These are phyloP conservation scores for Staurois parvus DNA, from an alignment of 2,797 vertebrate genomes.

Conservation along the genomic window DNA sequence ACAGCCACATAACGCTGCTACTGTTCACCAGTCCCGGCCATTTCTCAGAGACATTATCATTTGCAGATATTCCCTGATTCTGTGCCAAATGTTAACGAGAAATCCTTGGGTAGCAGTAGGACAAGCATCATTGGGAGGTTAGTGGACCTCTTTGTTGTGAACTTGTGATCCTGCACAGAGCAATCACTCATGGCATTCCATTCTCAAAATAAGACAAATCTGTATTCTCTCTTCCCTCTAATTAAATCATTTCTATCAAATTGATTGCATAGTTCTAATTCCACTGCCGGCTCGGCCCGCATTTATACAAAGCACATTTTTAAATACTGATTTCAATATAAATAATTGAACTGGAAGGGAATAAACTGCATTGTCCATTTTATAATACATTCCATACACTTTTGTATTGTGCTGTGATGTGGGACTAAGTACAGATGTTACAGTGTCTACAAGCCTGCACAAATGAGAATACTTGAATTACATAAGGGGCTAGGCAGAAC, in stretches of 20 bases:
- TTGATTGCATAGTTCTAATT: conserved; percentile 54
- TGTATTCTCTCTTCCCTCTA: conserved; percentile 51
- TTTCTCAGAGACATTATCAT: conserved; percentile 53
- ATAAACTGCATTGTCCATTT: conserved; percentile 10
- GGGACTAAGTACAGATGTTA: not conserved
- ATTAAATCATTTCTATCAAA: conserved; percentile 58
- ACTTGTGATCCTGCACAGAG: conserved; percentile 1
- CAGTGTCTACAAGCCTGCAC: not conserved
- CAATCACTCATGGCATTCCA: conserved; percentile 48
- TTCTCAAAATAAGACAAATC: conserved; percentile 42
- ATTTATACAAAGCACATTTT: conserved; percentile 41
- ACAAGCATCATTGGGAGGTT: conserved; percentile 47
- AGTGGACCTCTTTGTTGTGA: conserved; percentile 31
- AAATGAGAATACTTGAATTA: conserved; percentile 4
- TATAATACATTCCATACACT: conserved; percentile 18
- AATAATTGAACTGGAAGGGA: conserved; percentile 19
- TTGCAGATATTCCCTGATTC: conserved; percentile 25
- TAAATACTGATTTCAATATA: conserved; percentile 24
- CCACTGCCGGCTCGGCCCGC: conserved; percentile 26
- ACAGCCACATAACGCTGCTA: not conserved
- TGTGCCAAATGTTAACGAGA: conserved; percentile 32
- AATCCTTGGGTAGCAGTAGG: conserved; percentile 40
- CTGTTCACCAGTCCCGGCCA: conserved; percentile 27
- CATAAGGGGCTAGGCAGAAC: not conserved
- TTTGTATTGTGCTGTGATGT: not conserved